These are phyloP conservation scores for Gasteruption jaculator DNA, from an alignment of 2,888 invertebrate species.

Conservation along the genomic window DNA sequence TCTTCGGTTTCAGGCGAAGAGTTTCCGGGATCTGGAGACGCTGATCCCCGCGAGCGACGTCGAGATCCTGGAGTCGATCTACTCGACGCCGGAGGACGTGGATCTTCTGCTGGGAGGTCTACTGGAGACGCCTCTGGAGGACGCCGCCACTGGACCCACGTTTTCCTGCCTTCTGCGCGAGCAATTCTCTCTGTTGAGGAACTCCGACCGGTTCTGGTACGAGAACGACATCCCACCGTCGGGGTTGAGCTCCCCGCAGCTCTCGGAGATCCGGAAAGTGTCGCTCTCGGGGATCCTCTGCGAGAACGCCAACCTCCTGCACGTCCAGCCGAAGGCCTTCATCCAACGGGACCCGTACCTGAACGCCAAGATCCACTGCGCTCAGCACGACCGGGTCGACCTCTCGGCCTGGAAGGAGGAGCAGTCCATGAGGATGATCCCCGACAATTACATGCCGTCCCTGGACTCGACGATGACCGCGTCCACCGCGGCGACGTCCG, in stretches of 20 bases:
- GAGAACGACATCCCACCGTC: constrained; percentile 91
- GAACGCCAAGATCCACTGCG: constrained; percentile 69
- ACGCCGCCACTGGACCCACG: constrained; percentile 82
- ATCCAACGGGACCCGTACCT: constrained; percentile 80
- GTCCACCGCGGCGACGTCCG: background rate
- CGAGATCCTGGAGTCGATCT: constrained; percentile 34
- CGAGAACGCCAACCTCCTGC: constrained; percentile 64
- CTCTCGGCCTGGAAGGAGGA: constrained; percentile 69
- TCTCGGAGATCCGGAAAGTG: constrained; percentile 76
- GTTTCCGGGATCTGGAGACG: constrained; percentile 33
- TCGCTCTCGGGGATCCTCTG: constrained; percentile 78
- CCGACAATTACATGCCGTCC: constrained; percentile 37
- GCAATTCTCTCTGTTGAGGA: constrained; percentile 78
- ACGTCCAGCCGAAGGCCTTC: constrained; percentile 82
- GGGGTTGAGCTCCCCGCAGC: constrained; percentile 70
- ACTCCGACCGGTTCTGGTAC: constrained; percentile 92
- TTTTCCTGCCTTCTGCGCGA: constrained; percentile 80
- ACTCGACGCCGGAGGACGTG: constrained; percentile 68
- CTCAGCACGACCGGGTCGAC: constrained; percentile 66
- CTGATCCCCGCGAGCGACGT: constrained; percentile 32
- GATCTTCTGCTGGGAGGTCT: constrained; percentile 82
- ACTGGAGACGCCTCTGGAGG: constrained; percentile 73
- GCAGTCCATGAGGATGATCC: constrained; percentile 28
- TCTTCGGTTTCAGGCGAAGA: constrained; percentile 29
- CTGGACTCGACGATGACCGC: constrained; percentile 2